Evolutionary conservation across 1,140 invertebrate species (phyloP).

Genomic region (Oryctes rhinoceros): DNA sequence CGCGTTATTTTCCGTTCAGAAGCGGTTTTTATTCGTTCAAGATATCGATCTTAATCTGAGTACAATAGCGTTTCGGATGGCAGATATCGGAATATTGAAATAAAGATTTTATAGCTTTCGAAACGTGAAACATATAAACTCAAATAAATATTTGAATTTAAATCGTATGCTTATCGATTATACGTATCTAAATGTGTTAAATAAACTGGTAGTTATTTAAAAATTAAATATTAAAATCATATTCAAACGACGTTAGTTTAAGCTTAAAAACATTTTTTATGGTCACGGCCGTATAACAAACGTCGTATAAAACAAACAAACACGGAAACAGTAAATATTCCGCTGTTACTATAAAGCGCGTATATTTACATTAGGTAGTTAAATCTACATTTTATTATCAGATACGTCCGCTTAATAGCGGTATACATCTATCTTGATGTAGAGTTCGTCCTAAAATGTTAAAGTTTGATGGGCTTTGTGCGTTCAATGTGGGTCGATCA

Average conservation of each 20-base stretch:
- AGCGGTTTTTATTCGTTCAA: no score
- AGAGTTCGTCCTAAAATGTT: neutral
- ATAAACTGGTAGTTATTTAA: neutral
- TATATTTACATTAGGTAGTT: constrained; percentile 11
- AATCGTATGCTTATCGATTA: neutral
- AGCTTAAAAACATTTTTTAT: neutral
- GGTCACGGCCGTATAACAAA: neutral
- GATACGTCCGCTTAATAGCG: neutral
- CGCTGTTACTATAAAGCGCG: neutral
- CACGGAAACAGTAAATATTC: neutral
- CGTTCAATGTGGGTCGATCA: constrained; percentile 3
- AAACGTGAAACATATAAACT: neutral
- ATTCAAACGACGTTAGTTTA: neutral
- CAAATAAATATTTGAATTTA: constrained; percentile 6
- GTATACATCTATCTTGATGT: neutral
- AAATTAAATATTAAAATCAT: constrained; percentile 3
- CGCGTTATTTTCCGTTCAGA: no score
- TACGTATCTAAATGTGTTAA: neutral
- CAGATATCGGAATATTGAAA: no score
- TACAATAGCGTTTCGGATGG: no score
- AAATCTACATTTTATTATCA: constrained; percentile 19
- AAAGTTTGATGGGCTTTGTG: neutral
- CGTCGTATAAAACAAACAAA: constrained; percentile 1
- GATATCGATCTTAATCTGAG: no score
- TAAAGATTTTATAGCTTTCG: no score